A percentile compares a stretch with the other conserved stretches of the same genome.
phyloP scores from a whole-genome alignment of 2,113 vertebrate genomes.

The Capreolus pygargus region DNA sequence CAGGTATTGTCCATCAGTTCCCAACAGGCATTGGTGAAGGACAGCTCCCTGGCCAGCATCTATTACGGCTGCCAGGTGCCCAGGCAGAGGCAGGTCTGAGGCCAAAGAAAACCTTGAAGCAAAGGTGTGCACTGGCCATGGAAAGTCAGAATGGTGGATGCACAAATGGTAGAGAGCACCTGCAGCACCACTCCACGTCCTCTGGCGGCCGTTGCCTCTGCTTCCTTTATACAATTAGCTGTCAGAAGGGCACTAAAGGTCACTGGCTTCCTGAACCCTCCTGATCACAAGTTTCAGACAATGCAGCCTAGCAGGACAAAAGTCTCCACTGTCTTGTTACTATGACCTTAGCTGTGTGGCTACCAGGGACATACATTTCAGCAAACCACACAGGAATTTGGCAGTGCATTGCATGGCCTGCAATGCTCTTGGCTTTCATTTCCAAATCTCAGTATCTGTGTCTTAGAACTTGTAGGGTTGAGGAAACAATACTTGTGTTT shows the following conservation, averaged over 20 bases:
- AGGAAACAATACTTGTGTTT: not conserved
- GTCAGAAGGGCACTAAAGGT: not conserved
- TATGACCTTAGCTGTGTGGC: not conserved
- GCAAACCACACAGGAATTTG: not conserved
- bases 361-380: not conserved
- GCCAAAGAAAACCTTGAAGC: not conserved
- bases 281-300: not conserved
- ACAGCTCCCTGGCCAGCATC: not conserved
- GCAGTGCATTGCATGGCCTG: not conserved
- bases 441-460: not conserved
- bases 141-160: not conserved
- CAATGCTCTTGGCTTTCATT: not conserved
- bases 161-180: too few relatives aligned
- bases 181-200: not conserved
- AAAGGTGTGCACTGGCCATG: not conserved
- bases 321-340: not conserved
- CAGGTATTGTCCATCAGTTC: not conserved
- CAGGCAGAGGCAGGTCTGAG: not conserved
- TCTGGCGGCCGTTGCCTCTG: not conserved
- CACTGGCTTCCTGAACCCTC: not conserved
- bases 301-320: rapidly evolving
- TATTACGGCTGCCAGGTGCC: not conserved
- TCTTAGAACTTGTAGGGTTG: not conserved
- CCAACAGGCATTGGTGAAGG: not conserved
- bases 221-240: not conserved